A percentile compares a stretch with the other conserved stretches of the same genome.
phyloP scores from a whole-genome alignment of 2,797 vertebrate species.

The Poeciliopsis gracilis region DNA sequence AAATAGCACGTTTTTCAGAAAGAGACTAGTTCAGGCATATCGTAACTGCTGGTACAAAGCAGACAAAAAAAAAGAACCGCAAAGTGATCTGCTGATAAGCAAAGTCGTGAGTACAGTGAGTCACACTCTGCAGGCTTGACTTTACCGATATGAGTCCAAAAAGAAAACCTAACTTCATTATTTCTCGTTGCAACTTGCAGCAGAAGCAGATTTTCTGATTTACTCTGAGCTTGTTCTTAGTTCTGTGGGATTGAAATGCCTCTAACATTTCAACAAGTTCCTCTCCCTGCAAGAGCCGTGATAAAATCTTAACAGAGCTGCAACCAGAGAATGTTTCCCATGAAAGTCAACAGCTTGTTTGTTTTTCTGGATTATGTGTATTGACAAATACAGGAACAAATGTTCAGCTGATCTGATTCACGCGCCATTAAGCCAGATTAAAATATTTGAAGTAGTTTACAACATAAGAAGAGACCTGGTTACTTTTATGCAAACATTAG shows the following conservation, averaged over 20 bases:
- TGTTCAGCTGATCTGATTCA: not conserved
- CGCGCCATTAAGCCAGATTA: not conserved
- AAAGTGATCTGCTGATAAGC: not conserved
- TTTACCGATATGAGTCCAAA: not conserved
- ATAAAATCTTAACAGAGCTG: not conserved
- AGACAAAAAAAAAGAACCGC: not conserved
- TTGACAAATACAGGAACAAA: not conserved
- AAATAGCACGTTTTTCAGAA: not conserved
- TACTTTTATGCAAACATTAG: not conserved
- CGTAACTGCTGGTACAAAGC: not conserved
- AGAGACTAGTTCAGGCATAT: not conserved
- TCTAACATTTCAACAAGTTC: not conserved
- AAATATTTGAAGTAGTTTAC: not conserved
- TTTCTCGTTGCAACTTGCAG: not conserved
- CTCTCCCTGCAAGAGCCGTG: not conserved
- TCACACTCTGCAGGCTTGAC: not conserved
- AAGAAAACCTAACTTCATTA: not conserved
- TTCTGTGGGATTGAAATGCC: not conserved
- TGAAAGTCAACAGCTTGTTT: not conserved
- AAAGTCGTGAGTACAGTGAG: not conserved
- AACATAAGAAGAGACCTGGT: not conserved
- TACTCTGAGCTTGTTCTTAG: not conserved
- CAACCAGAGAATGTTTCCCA: constrained; percentile 1
- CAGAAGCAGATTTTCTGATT: not conserved
- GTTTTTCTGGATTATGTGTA: not conserved